Conservation (phyloP, 2,113 vertebrate genomes). For the Eurypyga helias region DNA sequence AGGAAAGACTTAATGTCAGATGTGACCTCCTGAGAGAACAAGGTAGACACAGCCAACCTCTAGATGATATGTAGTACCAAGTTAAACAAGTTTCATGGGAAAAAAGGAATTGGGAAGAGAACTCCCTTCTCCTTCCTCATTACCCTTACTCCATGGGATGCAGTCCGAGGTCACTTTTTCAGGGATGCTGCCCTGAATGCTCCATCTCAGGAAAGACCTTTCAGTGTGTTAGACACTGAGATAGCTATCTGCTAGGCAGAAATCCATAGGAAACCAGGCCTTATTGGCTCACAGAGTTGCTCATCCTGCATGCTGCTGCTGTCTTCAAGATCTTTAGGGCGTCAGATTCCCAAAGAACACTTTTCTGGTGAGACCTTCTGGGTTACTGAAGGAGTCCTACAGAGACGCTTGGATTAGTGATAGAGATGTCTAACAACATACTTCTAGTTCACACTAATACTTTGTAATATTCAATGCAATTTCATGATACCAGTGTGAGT, state of each 20-base stretch:
- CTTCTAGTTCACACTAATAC: not conserved
- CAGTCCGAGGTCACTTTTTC: not conserved
- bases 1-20: not conserved
- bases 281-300: not conserved
- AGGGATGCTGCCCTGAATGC: not conserved
- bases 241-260: not conserved
- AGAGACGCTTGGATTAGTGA: not conserved
- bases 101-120: not conserved
- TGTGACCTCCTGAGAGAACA: not conserved
- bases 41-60: not conserved
- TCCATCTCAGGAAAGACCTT: not conserved
- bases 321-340: not conserved
- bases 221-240: accelerated
- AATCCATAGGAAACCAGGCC: not conserved
- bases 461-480: not conserved
- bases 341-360: not conserved
- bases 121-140: not conserved
- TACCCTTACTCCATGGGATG: not conserved
- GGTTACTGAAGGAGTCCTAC: not conserved
- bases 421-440: not conserved
- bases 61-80: not conserved
- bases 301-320: not conserved
- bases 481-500: not conserved
- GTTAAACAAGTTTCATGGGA: not conserved
- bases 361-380: not conserved